phyloP scores from a whole-genome alignment of 2,888 invertebrate genomes.

The Drosophila acutilabella region DNA sequence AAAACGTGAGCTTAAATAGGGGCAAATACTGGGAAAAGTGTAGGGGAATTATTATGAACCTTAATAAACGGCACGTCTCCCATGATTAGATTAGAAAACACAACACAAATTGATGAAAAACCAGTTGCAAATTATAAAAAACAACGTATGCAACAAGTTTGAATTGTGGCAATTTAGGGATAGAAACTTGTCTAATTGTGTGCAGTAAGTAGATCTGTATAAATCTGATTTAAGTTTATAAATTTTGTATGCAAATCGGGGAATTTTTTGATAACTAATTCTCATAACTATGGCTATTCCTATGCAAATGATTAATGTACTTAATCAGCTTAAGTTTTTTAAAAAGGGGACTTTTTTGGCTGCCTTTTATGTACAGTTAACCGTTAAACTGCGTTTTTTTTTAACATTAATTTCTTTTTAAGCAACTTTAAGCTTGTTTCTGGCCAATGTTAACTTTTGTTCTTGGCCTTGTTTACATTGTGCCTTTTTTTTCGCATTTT shows the following conservation, averaged over 20 bases:
- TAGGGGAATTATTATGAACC: constrained; percentile 25
- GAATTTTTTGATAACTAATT: not conserved
- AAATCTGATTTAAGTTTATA: not conserved
- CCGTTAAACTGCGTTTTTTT: not conserved
- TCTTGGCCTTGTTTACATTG: constrained; percentile 23
- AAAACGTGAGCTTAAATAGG: constrained; percentile 30
- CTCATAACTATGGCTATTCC: not conserved
- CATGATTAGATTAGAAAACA: constrained; percentile 9
- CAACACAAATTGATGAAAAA: constrained; percentile 7
- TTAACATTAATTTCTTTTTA: not conserved
- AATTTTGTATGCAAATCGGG: constrained; percentile 15
- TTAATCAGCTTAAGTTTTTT: not conserved
- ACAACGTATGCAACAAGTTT: constrained; percentile 28
- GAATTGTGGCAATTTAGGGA: constrained; percentile 16
- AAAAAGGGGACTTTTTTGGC: not conserved
- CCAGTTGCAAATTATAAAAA: constrained; percentile 41
- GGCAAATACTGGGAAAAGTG: constrained; percentile 15
- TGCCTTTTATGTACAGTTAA: too few species aligned
- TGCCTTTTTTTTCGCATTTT: constrained; percentile 41
- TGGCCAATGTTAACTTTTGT: constrained; percentile 10
- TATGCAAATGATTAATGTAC: not conserved
- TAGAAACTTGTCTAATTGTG: constrained; percentile 27
- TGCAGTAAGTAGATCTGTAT: constrained; percentile 31
- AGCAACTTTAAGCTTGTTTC: not conserved
- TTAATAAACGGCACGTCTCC: constrained; percentile 19